These are phyloP conservation scores for Polyommatus icarus DNA, from an alignment of 2,888 invertebrate genomes.

Conservation along the genomic window DNA sequence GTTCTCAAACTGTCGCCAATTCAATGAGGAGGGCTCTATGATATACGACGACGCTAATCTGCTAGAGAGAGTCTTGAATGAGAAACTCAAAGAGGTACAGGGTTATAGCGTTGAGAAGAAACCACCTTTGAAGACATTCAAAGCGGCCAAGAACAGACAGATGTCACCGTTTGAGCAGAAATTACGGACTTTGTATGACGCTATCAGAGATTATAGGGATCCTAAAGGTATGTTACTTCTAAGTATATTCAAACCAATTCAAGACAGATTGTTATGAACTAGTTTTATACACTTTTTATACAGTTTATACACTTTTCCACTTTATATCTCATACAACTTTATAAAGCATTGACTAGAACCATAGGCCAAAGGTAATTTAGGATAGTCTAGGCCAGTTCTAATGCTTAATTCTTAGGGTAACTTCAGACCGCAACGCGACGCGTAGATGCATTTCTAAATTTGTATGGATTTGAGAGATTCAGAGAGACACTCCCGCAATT, in stretches of 20 bases:
- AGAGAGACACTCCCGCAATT: too few species aligned
- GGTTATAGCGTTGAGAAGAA: constrained; percentile 76
- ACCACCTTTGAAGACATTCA: constrained; percentile 75
- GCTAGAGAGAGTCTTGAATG: constrained; percentile 90
- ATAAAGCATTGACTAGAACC: too few species aligned
- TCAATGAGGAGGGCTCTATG: constrained; percentile 96
- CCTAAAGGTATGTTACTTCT: constrained; percentile 61
- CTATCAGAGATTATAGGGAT: constrained; percentile 91
- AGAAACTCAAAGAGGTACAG: constrained; percentile 88
- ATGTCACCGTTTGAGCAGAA: constrained; percentile 85
- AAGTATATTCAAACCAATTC: not conserved
- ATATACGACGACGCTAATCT: constrained; percentile 97
- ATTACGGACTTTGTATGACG: constrained; percentile 91
- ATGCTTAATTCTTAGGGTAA: too few species aligned
- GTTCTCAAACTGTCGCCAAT: constrained; percentile 98
- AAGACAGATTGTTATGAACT: too few species aligned
- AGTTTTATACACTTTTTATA: too few species aligned
- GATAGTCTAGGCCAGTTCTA: not conserved
- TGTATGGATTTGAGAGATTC: too few species aligned
- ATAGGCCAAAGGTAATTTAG: too few species aligned
- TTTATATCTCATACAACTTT: too few species aligned
- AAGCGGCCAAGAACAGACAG: constrained; percentile 66
- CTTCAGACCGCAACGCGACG: too few species aligned
- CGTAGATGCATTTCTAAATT: too few species aligned
- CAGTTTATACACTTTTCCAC: too few species aligned